phyloP scores from a whole-genome alignment of 2,113 vertebrate species.

The Caretta caretta region DNA sequence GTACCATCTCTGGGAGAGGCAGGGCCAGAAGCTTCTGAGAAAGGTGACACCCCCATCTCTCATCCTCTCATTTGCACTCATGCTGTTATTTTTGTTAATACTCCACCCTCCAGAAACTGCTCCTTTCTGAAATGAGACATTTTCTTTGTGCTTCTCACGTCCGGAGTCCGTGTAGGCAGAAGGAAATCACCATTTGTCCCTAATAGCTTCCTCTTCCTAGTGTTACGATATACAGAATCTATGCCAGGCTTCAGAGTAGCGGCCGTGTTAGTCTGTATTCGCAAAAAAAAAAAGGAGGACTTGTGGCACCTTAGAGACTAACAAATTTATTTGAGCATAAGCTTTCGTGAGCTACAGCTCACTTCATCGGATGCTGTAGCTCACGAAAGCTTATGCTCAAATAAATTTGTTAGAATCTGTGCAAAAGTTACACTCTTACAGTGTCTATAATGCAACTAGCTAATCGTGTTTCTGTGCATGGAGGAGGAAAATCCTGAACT shows the following conservation, averaged over 20 bases:
- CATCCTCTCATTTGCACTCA: neutral
- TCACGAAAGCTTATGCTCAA: too few species aligned
- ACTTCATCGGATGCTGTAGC: too few species aligned
- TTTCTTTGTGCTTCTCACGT: neutral
- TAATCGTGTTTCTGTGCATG: neutral
- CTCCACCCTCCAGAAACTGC: neutral
- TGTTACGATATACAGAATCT: neutral
- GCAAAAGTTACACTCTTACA: neutral
- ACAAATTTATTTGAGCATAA: too few species aligned
- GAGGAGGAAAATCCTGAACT: neutral
- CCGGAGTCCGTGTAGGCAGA: neutral
- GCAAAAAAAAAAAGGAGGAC: too few species aligned
- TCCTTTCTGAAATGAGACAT: neutral
- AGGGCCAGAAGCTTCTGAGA: neutral
- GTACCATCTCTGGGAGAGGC: neutral
- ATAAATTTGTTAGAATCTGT: neutral
- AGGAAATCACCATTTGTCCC: fast-evolving
- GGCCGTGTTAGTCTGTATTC: too few species aligned
- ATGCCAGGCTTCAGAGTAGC: neutral
- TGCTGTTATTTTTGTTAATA: neutral
- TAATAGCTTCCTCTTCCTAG: neutral
- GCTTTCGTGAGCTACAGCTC: too few species aligned
- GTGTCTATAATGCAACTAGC: neutral
- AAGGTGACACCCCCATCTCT: neutral
- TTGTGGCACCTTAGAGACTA: too few species aligned